phyloP scores from a whole-genome alignment of 2,113 vertebrate genomes.

The Steatornis caripensis region DNA sequence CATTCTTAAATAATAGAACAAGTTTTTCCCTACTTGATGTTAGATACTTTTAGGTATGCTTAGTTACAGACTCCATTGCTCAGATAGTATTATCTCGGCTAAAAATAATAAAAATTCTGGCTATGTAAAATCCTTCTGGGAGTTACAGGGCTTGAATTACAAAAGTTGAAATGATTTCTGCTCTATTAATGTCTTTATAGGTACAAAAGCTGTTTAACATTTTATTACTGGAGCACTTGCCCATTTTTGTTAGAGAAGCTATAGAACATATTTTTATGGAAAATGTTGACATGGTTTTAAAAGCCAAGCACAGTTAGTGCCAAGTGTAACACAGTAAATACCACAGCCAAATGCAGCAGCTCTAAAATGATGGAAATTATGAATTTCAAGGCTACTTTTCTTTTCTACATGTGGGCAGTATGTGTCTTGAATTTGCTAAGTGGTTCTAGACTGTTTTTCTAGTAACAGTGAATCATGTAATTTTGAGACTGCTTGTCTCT shows the following conservation, averaged over 20 bases:
- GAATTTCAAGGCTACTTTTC: constrained; percentile 6
- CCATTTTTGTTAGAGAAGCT: background rate
- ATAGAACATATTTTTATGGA: background rate
- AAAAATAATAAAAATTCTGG: constrained; percentile 22
- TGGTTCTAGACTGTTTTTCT: constrained; percentile 23
- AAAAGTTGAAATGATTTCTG: constrained; percentile 26
- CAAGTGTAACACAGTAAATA: constrained; percentile 26
- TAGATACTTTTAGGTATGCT: background rate
- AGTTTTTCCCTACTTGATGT: background rate
- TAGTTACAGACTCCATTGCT: background rate
- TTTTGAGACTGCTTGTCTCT: background rate
- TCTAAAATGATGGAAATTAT: constrained; percentile 9
- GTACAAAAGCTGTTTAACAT: background rate
- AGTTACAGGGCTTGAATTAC: background rate
- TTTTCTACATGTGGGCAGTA: background rate
- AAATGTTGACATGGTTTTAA: constrained; percentile 28
- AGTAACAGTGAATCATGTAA: background rate
- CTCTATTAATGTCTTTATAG: background rate
- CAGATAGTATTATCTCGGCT: background rate
- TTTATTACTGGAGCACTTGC: background rate
- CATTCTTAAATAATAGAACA: background rate
- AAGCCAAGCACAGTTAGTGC: background rate
- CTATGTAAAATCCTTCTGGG: background rate
- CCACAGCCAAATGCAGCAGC: background rate
- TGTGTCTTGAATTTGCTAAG: background rate